phyloP scores from a whole-genome alignment of 2,888 invertebrate species.

The Oasisia sp. region DNA sequence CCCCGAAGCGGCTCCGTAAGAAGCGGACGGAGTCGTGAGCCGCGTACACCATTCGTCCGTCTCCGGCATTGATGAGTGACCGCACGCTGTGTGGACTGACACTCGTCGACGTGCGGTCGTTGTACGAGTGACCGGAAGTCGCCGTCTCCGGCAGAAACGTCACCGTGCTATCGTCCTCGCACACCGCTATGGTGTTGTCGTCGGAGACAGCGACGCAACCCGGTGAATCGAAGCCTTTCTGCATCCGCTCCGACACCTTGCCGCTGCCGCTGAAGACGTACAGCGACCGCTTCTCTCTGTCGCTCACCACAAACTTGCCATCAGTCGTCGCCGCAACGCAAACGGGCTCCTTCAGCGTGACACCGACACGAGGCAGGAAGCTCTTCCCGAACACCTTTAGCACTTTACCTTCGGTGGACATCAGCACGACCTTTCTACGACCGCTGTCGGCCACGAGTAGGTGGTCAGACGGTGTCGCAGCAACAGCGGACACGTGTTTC shows the following conservation, averaged over 20 bases:
- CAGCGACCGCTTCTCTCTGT: background rate
- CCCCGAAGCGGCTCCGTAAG: background rate
- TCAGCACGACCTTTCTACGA: background rate
- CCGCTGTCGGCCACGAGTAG: background rate
- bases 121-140: background rate
- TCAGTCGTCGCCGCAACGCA: background rate
- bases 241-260: background rate
- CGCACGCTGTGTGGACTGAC: background rate
- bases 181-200: background rate
- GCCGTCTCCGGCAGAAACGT: background rate
- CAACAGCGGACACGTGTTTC: background rate
- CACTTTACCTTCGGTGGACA: background rate
- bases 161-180: background rate
- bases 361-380: background rate
- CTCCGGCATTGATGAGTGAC: background rate
- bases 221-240: background rate
- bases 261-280: background rate
- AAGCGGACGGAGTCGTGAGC: background rate
- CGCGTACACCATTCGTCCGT: background rate
- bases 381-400: background rate
- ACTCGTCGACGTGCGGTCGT: background rate
- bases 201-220: background rate
- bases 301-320: background rate
- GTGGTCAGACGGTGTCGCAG: background rate
- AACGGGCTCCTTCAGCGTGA: background rate